These are phyloP conservation scores for Trachymyrmex cornetzi DNA, from an alignment of 1,140 invertebrate species.

Conservation along the genomic window DNA sequence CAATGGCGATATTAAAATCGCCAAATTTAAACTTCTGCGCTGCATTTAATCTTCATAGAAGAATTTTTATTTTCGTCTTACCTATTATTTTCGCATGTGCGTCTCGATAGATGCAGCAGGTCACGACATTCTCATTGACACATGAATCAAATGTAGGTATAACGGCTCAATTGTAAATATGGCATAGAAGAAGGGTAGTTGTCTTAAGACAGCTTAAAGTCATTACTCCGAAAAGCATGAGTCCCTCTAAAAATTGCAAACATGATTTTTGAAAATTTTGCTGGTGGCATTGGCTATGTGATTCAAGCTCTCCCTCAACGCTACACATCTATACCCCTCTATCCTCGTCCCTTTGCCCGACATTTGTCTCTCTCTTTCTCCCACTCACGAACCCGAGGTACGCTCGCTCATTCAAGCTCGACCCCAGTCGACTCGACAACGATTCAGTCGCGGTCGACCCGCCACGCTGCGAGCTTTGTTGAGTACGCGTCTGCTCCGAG, in stretches of 20 bases:
- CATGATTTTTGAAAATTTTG: slow-evolving; percentile 33
- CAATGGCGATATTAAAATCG: neutral
- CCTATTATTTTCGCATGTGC: neutral
- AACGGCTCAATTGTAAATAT: neutral
- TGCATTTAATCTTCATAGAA: neutral
- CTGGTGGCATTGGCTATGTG: slow-evolving; percentile 12
- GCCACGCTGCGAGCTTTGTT: slow-evolving; percentile 80
- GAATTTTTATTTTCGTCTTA: neutral
- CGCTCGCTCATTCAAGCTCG: slow-evolving; percentile 84
- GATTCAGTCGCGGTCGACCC: slow-evolving; percentile 85
- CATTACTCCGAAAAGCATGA: neutral
- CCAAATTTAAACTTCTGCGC: neutral
- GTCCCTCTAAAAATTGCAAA: slow-evolving; percentile 38
- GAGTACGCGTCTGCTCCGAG: slow-evolving; percentile 26
- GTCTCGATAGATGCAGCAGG: neutral
- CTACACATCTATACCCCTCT: slow-evolving; percentile 23
- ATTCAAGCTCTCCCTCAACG: slow-evolving; percentile 45
- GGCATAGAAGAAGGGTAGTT: neutral
- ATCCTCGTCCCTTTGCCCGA: slow-evolving; percentile 39
- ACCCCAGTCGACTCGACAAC: slow-evolving; percentile 78
- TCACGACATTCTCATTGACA: too few species aligned
- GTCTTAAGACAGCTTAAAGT: slow-evolving; percentile 15
- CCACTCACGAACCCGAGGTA: slow-evolving; percentile 58
- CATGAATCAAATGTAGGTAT: neutral
- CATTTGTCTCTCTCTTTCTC: slow-evolving; percentile 44